phyloP scores from a whole-genome alignment of 2,888 invertebrate genomes.

The Pilophorus perplexus region DNA sequence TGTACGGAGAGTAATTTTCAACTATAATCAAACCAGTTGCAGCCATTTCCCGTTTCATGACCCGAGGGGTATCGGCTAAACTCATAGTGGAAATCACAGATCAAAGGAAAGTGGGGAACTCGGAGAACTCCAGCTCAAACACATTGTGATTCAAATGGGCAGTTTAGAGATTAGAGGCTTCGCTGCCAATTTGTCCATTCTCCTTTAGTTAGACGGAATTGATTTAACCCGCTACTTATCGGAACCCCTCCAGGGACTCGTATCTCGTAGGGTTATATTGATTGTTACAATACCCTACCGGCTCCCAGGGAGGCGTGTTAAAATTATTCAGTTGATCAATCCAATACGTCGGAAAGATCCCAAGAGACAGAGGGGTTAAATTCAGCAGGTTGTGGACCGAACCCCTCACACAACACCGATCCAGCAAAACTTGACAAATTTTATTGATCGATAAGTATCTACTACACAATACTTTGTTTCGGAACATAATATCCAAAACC shows the following conservation, averaged over 20 bases:
- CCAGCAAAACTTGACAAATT: background rate
- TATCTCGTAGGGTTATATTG: slow-evolving; percentile 31
- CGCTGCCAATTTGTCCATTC: slow-evolving; percentile 39
- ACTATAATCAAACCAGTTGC: slow-evolving; percentile 1
- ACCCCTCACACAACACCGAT: background rate
- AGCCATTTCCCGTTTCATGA: slow-evolving; percentile 1
- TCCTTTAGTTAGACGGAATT: slow-evolving; percentile 39
- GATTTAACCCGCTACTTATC: slow-evolving; percentile 34
- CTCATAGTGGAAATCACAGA: slow-evolving; percentile 33
- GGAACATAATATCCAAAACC: too few species aligned
- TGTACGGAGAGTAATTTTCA: slow-evolving; percentile 7
- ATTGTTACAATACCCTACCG: slow-evolving; percentile 37
- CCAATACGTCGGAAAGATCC: slow-evolving; percentile 39
- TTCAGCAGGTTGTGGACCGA: background rate
- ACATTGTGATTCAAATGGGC: slow-evolving; percentile 41
- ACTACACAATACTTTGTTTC: too few species aligned
- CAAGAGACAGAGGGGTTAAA: slow-evolving; percentile 8
- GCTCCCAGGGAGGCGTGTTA: slow-evolving; percentile 32
- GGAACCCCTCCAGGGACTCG: slow-evolving; percentile 26
- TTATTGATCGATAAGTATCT: background rate
- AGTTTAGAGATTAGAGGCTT: slow-evolving; percentile 39
- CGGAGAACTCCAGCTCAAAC: slow-evolving; percentile 25
- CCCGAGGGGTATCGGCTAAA: slow-evolving; percentile 29
- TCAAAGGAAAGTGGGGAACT: slow-evolving; percentile 22
- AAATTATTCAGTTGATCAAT: slow-evolving; percentile 43